Evolutionary conservation across 2,888 invertebrate genomes (phyloP).

Genomic region (Psococerastis gibbosa): DNA sequence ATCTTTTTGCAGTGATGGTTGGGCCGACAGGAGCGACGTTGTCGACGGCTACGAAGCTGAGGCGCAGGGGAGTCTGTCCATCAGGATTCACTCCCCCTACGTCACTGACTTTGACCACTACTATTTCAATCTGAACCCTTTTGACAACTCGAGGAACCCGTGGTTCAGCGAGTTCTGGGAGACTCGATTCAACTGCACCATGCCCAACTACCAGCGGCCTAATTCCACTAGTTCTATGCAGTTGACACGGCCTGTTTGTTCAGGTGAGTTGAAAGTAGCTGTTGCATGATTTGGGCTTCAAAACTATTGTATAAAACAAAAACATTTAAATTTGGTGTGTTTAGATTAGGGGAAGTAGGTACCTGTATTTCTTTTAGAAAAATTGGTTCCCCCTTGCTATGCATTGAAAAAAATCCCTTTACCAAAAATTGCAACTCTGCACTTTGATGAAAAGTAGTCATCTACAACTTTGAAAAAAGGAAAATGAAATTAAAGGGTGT

Average conservation of each 20-base stretch:
- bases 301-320: too few relatives aligned
- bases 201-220: slow-evolving; percentile 23
- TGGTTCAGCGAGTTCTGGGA: slow-evolving; percentile 66
- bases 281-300: too few relatives aligned
- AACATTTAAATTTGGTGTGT: too few relatives aligned
- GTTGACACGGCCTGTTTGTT: slow-evolving; percentile 8
- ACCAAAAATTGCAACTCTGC: too few relatives aligned
- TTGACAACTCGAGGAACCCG: slow-evolving; percentile 45
- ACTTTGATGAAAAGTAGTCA: too few relatives aligned
- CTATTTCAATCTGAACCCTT: slow-evolving; percentile 43
- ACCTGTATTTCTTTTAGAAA: too few relatives aligned
- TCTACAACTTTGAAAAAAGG: too few relatives aligned
- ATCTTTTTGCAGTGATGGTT: slow-evolving; percentile 51
- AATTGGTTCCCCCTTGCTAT: too few relatives aligned
- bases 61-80: slow-evolving; percentile 50
- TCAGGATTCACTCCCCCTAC: slow-evolving; percentile 54
- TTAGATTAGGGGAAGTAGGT: too few relatives aligned
- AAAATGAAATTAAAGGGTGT: too few relatives aligned
- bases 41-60: slow-evolving; percentile 42
- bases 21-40: slow-evolving; percentile 57
- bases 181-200: slow-evolving; percentile 41
- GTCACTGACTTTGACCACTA: slow-evolving; percentile 42
- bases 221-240: too few relatives aligned
- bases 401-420: too few relatives aligned
- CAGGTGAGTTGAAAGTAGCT: slow-evolving; percentile 12